Percentiles rank a stretch among this genome's conserved stretches.
Conservation (phyloP, 2,113 vertebrate genomes). For the Climacteris rufus region DNA sequence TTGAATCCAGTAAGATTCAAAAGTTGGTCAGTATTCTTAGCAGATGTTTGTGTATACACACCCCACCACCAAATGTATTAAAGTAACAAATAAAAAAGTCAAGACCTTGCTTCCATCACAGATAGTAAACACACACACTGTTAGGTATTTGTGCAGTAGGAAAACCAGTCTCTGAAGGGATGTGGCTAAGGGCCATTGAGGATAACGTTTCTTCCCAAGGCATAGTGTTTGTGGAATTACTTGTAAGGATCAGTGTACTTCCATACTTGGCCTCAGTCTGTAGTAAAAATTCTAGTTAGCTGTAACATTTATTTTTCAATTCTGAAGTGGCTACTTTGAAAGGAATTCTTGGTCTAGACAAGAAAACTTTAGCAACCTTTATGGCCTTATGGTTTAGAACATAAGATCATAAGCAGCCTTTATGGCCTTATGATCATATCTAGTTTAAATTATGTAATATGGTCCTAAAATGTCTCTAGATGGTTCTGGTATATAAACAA, state of each 20-base stretch:
- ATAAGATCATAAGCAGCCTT: not conserved
- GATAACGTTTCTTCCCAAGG: not conserved
- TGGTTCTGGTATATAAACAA: not conserved
- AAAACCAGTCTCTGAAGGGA: not conserved
- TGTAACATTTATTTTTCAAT: not conserved
- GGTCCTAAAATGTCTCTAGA: not conserved
- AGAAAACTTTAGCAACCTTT: not conserved
- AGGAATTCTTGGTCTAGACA: not conserved
- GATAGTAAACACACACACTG: not conserved
- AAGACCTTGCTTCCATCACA: not conserved
- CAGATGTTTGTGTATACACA: not conserved
- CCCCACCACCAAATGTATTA: not conserved
- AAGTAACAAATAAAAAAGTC: not conserved
- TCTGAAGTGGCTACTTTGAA: not conserved
- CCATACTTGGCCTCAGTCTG: not conserved
- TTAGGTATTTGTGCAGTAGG: not conserved
- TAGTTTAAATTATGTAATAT: not conserved
- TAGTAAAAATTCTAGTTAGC: not conserved
- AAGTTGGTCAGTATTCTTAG: not conserved
- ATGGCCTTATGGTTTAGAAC: not conserved
- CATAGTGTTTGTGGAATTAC: not conserved
- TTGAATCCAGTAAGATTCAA: not conserved
- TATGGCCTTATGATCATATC: not conserved
- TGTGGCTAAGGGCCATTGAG: not conserved
- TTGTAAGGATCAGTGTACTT: not conserved